Evolutionary conservation across 1,140 invertebrate species (phyloP).

Genomic region (Paracyclopina nana): DNA sequence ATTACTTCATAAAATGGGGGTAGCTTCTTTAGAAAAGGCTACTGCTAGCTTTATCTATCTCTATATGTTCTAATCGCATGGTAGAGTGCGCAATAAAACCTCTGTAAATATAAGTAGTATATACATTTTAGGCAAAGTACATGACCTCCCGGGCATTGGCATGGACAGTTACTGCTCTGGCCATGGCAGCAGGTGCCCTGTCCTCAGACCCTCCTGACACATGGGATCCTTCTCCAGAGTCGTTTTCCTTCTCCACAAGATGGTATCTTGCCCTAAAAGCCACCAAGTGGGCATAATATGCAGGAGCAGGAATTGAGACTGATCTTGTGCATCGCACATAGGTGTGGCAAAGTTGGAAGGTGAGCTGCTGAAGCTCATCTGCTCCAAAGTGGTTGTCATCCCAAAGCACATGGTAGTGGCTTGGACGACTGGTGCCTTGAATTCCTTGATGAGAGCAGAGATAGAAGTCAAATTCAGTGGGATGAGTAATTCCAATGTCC

Average conservation of each 20-base stretch:
- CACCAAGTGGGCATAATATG: conserved; percentile 98
- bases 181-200: conserved; percentile 88
- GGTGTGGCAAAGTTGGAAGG: conserved; percentile 98
- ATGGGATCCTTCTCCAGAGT: conserved; percentile 91
- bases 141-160: conserved; percentile 96
- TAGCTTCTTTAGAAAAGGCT: no score
- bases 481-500: conserved; percentile 97
- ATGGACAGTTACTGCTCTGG: conserved; percentile 91
- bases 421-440: conserved; percentile 89
- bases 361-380: conserved; percentile 94
- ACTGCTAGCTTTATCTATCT: no score
- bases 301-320: conserved; percentile 96
- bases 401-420: conserved; percentile 98
- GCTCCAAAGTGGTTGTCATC: conserved; percentile 97
- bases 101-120: no score
- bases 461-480: conserved; percentile 99
- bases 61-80: no score
- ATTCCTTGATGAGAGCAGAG: conserved; percentile 89
- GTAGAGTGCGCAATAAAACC: no score
- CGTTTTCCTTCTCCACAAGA: conserved; percentile 97
- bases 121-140: conserved; percentile 94
- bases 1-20: no score
- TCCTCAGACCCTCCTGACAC: conserved; percentile 94
- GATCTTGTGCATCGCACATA: conserved; percentile 98
- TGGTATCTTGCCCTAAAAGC: conserved; percentile 97